A percentile compares a stretch with the other conserved stretches of the same genome.
Conservation (phyloP, 2,888 invertebrate species). For the Cantharis rustica region DNA sequence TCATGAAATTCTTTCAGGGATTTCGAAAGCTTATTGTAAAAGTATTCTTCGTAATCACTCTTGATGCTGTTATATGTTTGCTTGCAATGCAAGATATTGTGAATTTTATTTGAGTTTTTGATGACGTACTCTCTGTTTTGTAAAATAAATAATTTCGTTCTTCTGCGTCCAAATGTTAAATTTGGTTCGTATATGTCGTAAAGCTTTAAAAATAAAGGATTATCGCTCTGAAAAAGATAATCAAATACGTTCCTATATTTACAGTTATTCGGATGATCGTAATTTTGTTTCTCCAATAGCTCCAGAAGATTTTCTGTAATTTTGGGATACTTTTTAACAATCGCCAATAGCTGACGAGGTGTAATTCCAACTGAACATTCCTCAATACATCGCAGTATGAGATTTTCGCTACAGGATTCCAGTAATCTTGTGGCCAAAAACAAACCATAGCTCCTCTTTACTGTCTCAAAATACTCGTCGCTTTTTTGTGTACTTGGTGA, state of each 20-base stretch:
- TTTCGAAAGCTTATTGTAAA: conserved; percentile 13
- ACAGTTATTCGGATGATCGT: background rate
- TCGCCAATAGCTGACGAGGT: conserved; percentile 8
- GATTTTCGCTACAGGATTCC: conserved; percentile 12
- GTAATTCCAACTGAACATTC: conserved; percentile 13
- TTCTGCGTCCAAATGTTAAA: conserved; percentile 12
- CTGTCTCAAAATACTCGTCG: conserved; percentile 21
- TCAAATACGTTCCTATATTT: conserved; percentile 11
- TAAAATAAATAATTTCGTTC: conserved; percentile 14
- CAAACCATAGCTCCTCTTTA: conserved; percentile 25
- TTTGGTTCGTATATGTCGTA: conserved; percentile 5
- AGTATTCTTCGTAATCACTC: conserved; percentile 9
- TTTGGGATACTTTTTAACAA: conserved; percentile 15
- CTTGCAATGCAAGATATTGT: conserved; percentile 2
- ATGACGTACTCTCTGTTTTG: conserved; percentile 10
- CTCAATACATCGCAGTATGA: conserved; percentile 18
- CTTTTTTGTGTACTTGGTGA: conserved; percentile 2
- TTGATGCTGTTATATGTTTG: conserved; percentile 4
- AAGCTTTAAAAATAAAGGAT: conserved; percentile 16
- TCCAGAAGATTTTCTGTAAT: conserved; percentile 16
- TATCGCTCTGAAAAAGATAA: conserved; percentile 3
- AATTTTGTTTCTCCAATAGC: background rate
- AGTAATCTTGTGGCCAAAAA: conserved; percentile 19
- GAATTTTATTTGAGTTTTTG: background rate
- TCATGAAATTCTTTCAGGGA: background rate